Base-by-base conservation (phyloP, 2,113 vertebrate genomes). In the Nanger granti region DNA sequence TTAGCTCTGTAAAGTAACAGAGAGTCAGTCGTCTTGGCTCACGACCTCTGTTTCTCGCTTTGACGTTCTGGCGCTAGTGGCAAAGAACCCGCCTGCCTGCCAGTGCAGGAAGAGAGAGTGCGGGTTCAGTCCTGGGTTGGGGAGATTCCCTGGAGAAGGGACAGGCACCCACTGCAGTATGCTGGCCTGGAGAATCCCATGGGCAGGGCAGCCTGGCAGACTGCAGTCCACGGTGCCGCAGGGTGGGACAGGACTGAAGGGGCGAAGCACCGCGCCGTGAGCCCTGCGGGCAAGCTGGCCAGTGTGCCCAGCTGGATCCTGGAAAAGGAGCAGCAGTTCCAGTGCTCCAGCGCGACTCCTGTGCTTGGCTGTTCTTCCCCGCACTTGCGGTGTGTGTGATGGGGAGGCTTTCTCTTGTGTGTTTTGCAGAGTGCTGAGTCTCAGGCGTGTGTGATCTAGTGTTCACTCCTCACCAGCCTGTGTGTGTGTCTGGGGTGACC, bases 221-320 rank as follows among this genome's bases (percentile, higher is more conserved):
- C 34, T 24, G 20, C n/a, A 10, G 54, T 41, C 20, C 10, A 0
- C 1, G 69, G n/a, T 20, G 34, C 64, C 2, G 7, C 66, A 6
- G 9, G 11, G 66, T 1, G n/a, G 66, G n/a, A 10, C n/a, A 20
- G 9, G n/a, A 6, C 69, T 24, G 69, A 22, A 6, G 69, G 10
- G n/a, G 3, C 2, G 0, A 0, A 1, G 69, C n/a, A 0, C 5
- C 1, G 20, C 0, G 1, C 10, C 1, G n/a, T 2, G 69, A 24
- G n/a, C n/a, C 37, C 5, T 11, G 5, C 69, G 12, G n/a, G 20
- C 10, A 1, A 1, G n/a, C 66, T 12, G n/a, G 10, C n/a, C n/a
- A 1, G n/a, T 2, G 37, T 22, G 73, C 0, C 3, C 5, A 13
- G 73, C 73, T 14, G 37, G 8, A 0, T 4, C 7, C 5, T 17